Evolutionary conservation across 1,140 invertebrate genomes (phyloP).

Genomic region (Magallana gigas): DNA sequence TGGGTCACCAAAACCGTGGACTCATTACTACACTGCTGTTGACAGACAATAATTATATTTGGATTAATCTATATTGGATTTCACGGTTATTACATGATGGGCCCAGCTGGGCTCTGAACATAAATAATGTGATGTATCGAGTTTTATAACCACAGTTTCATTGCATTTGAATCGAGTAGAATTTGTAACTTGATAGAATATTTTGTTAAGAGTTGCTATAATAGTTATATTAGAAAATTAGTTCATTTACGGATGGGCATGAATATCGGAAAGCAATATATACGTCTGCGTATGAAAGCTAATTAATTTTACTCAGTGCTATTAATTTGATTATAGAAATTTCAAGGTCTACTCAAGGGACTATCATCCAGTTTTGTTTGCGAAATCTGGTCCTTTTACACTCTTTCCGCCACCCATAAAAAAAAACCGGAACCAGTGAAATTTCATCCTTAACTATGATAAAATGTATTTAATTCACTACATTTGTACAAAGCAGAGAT

Average conservation of each 20-base stretch:
- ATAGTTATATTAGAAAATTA: constrained; percentile 23
- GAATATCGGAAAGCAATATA: constrained; percentile 13
- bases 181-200: not conserved
- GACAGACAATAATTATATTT: not conserved
- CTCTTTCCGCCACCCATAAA: too few relatives aligned
- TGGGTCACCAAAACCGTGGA: too few relatives aligned
- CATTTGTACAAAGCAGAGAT: too few relatives aligned
- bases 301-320: constrained; percentile 1
- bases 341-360: not conserved
- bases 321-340: constrained; percentile 8
- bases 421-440: too few relatives aligned
- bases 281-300: not conserved
- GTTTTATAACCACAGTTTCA: constrained; percentile 9
- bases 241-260: not conserved
- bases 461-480: too few relatives aligned
- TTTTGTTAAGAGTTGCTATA: constrained; percentile 1
- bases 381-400: not conserved
- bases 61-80: constrained; percentile 9
- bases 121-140: constrained; percentile 20
- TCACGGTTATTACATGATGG: not conserved
- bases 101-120: constrained; percentile 2
- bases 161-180: not conserved
- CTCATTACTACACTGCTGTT: not conserved
- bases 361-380: not conserved
- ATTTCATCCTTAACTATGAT: too few relatives aligned